Evolutionary conservation across 2,888 invertebrate species (phyloP).

Genomic region (Chaitophorus viminalis): DNA sequence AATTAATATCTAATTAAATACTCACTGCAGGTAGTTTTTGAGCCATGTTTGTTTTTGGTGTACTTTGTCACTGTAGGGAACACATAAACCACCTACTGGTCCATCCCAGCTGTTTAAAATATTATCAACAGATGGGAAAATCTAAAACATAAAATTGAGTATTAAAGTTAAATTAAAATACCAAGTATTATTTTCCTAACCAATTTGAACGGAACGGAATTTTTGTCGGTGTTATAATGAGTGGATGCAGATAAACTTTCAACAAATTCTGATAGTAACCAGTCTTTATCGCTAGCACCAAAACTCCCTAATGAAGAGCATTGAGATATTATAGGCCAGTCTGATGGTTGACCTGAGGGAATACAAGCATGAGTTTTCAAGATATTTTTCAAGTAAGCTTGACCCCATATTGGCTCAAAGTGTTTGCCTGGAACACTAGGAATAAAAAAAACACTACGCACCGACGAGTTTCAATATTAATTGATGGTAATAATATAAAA

Average conservation of each 20-base stretch:
- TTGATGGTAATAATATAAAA: neutral
- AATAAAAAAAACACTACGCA: constrained; percentile 81
- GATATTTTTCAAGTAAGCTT: constrained; percentile 72
- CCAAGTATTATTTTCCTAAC: constrained; percentile 65
- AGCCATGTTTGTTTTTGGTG: constrained; percentile 90
- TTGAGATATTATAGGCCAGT: constrained; percentile 83
- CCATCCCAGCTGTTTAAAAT: constrained; percentile 87
- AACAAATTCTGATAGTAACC: constrained; percentile 80
- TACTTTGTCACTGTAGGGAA: constrained; percentile 83
- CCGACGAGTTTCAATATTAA: constrained; percentile 63
- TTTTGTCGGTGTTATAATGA: constrained; percentile 69
- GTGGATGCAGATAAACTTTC: constrained; percentile 65
- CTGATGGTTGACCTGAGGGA: constrained; percentile 68
- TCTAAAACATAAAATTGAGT: constrained; percentile 64
- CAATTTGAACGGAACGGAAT: constrained; percentile 71
- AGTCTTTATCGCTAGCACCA: constrained; percentile 70
- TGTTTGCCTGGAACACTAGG: constrained; percentile 88
- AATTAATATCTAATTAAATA: too few relatives aligned
- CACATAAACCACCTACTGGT: constrained; percentile 83
- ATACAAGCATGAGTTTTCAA: constrained; percentile 75
- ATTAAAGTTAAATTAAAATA: neutral
- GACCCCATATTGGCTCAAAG: constrained; percentile 75
- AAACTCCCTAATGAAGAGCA: constrained; percentile 86
- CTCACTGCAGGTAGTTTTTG: constrained; percentile 79
- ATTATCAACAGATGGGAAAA: constrained; percentile 86